Evolutionary conservation across 2,888 invertebrate species (phyloP).

Genomic region (Aspidiotus rigidus): DNA sequence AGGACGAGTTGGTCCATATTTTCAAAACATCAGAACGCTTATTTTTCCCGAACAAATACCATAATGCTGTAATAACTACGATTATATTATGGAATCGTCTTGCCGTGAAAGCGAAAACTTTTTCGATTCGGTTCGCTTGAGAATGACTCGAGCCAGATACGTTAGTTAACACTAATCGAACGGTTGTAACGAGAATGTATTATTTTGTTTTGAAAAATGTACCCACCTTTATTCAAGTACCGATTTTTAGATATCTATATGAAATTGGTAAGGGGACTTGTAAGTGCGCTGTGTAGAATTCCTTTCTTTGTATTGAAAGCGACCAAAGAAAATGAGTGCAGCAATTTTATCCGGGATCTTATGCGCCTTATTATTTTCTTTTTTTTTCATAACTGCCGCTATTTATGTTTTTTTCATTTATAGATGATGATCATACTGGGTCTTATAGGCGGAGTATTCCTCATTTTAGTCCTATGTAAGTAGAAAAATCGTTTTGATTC

Average conservation of each 20-base stretch:
- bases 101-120: no score
- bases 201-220: conserved; percentile 5
- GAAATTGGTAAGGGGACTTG: conserved; percentile 8
- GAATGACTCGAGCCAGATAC: no score
- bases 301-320: neutral
- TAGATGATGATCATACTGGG: conserved; percentile 87
- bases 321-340: no score
- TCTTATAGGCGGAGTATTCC: conserved; percentile 67
- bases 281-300: neutral
- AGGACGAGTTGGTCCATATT: no score
- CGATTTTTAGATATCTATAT: conserved; percentile 4
- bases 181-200: neutral
- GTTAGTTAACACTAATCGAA: no score
- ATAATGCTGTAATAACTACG: no score
- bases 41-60: no score
- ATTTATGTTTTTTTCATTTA: conserved; percentile 19
- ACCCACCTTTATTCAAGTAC: conserved; percentile 10
- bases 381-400: neutral
- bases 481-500: conserved; percentile 39
- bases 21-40: no score
- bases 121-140: no score
- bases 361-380: neutral
- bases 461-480: conserved; percentile 76
- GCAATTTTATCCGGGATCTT: neutral
- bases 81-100: no score